These are phyloP conservation scores for Scatophagus argus DNA, from an alignment of 2,113 vertebrate genomes.

Conservation along the genomic window DNA sequence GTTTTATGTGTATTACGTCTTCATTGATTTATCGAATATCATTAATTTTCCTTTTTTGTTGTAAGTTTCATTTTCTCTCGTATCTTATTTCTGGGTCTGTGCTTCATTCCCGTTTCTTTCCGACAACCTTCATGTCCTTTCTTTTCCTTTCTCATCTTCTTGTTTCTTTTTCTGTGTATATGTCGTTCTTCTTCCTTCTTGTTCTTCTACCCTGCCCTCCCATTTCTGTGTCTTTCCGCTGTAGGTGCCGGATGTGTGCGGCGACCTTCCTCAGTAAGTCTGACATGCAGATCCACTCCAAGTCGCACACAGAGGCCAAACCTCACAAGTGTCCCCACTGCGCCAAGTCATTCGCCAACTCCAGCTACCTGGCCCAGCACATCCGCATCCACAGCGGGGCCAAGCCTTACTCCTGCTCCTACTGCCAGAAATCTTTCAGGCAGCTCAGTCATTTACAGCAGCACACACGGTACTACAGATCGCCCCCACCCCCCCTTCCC, in stretches of 20 bases:
- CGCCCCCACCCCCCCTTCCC: constrained; percentile 24
- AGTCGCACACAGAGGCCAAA: constrained; percentile 99
- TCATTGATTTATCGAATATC: constrained; percentile 36
- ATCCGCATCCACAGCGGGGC: constrained; percentile 99
- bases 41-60: constrained; percentile 32
- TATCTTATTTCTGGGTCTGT: constrained; percentile 40
- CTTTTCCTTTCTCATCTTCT: constrained; percentile 5
- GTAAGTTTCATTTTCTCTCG: constrained; percentile 32
- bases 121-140: background rate
- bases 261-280: constrained; percentile 99
- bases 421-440: constrained; percentile 99
- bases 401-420: constrained; percentile 99
- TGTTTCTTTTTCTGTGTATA: constrained; percentile 27
- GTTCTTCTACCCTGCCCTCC: constrained; percentile 67
- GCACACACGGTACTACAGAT: constrained; percentile 96
- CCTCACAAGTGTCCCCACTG: constrained; percentile 99
- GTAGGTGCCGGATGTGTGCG: constrained; percentile 99
- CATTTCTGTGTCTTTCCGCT: constrained; percentile 84
- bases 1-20: constrained; percentile 13
- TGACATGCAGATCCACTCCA: constrained; percentile 99
- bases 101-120: constrained; percentile 18
- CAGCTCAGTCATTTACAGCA: constrained; percentile 99
- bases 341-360: constrained; percentile 99
- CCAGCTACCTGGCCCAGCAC: constrained; percentile 99
- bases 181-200: constrained; percentile 49